Conservation (phyloP, 2,113 vertebrate genomes). For the Ciconia stormi region DNA sequence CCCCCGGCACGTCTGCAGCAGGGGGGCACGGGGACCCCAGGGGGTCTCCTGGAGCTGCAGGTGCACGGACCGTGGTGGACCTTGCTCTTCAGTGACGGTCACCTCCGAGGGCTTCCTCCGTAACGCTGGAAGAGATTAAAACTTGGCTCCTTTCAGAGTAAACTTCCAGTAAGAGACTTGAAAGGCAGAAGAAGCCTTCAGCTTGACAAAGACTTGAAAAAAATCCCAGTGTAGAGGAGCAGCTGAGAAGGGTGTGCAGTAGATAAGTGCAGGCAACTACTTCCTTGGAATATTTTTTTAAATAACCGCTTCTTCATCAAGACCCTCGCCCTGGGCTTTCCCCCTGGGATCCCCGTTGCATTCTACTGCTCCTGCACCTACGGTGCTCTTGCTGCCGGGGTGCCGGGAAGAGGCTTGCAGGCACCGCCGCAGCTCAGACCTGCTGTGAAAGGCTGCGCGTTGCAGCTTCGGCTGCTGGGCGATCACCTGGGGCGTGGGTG, state of each 20-base stretch:
- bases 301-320: background rate
- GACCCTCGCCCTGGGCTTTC: background rate
- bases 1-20: background rate
- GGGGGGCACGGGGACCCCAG: background rate
- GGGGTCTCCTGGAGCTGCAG: background rate
- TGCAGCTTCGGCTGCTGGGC: background rate
- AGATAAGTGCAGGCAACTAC: background rate
- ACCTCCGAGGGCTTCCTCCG: rapidly evolving
- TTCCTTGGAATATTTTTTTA: background rate
- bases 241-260: background rate
- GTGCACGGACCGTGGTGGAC: background rate
- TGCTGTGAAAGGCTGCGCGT: too few relatives aligned
- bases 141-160: background rate
- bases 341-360: background rate
- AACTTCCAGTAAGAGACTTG: background rate
- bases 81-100: background rate
- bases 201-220: background rate
- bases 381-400: background rate
- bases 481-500: rapidly evolving
- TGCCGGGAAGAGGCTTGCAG: background rate
- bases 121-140: background rate
- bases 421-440: background rate
- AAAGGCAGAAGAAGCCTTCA: background rate
- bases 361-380: background rate
- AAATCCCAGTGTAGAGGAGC: background rate